phyloP scores from a whole-genome alignment of 2,888 invertebrate species.

The Synanthedon myopaeformis region DNA sequence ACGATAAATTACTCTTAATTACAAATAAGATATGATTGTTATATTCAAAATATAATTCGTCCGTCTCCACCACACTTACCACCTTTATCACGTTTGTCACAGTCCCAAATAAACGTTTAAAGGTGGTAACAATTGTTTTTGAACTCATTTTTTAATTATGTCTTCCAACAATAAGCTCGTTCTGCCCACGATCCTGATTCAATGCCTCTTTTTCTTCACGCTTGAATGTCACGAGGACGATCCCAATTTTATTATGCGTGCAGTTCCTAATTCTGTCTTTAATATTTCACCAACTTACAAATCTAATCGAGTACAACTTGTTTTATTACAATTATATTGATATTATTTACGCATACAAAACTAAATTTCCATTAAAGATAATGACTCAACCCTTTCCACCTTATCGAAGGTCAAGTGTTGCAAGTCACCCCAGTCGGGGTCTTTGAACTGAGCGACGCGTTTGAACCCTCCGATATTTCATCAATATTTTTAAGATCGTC shows the following conservation, averaged over 20 bases:
- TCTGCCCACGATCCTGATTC: background rate
- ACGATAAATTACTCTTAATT: background rate
- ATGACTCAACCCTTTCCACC: slow-evolving; percentile 20
- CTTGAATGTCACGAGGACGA: background rate
- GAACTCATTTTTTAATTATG: background rate
- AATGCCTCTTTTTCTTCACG: background rate
- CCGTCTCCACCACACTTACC: too few relatives aligned
- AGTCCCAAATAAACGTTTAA: too few relatives aligned
- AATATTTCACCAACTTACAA: background rate
- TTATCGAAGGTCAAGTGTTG: slow-evolving; percentile 37
- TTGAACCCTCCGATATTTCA: slow-evolving; percentile 4
- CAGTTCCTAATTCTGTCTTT: background rate
- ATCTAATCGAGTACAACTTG: background rate
- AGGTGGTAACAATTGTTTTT: too few relatives aligned
- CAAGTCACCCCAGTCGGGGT: slow-evolving; percentile 8
- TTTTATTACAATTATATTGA: background rate
- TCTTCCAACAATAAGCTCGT: background rate
- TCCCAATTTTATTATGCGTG: background rate
- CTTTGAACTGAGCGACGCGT: slow-evolving; percentile 16
- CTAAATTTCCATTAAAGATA: slow-evolving; percentile 10
- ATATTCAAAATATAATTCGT: background rate
- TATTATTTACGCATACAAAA: background rate
- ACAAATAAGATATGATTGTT: background rate
- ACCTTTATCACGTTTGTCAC: too few relatives aligned
- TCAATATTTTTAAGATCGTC: slow-evolving; percentile 7